Percentiles rank a stretch among this genome's conserved stretches.
phyloP scores from a whole-genome alignment of 2,113 vertebrate genomes.

The Aepyceros melampus region DNA sequence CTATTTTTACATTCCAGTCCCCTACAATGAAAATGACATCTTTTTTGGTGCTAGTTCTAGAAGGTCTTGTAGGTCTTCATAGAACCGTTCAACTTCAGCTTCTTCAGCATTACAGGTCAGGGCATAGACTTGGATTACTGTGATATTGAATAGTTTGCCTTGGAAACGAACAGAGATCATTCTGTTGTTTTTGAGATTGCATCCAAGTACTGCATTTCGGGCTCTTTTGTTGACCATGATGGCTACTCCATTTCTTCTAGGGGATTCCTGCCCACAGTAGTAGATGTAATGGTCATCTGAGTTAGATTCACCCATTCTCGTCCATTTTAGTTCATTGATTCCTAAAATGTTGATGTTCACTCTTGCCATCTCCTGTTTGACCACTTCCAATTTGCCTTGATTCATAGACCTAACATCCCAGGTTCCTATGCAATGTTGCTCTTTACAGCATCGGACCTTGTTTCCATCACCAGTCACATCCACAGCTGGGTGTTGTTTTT shows the following conservation, averaged over 20 bases:
- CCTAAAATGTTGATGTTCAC: fast-evolving
- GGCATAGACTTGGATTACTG: neutral
- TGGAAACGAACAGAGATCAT: neutral
- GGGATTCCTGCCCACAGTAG: neutral
- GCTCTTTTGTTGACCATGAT: neutral
- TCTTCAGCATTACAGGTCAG: neutral
- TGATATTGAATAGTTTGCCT: neutral
- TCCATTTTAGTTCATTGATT: neutral
- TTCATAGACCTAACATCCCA: neutral
- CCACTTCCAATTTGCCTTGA: neutral
- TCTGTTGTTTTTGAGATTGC: neutral
- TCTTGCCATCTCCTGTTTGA: neutral
- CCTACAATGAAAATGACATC: neutral
- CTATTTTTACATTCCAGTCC: neutral
- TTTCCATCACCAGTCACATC: neutral
- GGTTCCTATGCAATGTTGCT: neutral
- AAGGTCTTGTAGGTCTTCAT: neutral
- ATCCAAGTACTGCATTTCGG: neutral
- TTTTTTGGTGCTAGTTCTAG: neutral
- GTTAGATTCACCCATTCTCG: neutral
- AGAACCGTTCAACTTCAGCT: neutral
- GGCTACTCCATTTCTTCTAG: neutral
- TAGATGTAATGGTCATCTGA: neutral
- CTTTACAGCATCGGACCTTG: fast-evolving
- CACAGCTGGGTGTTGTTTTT: neutral